Evolutionary conservation across 2,797 vertebrate species (phyloP), one percentile per base, ranked within the genome.

Genomic region (Myotis vivesi): DNA sequence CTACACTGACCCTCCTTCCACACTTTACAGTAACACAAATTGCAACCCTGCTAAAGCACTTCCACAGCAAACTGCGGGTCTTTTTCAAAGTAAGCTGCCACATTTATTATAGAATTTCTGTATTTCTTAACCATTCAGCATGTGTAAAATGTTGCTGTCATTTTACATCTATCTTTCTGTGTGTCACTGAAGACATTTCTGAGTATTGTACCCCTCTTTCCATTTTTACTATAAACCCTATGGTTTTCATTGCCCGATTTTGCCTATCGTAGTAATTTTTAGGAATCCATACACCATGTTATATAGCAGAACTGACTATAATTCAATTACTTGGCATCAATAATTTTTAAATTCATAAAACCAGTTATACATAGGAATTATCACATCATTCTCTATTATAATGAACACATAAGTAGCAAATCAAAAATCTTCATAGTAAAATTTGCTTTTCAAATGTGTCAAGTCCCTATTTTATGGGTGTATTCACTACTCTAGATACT

Each of bases 281-380:
- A 77, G 17, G n/a, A 79, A 51, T 1, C 2, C 4, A 73, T 57
- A 46, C 1, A 80, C 30, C 12, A 12, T 80, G 15, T 64, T 85
- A 51, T 77, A 64, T 2, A 79, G n/a, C 30, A 64, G 30, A 94
- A 81, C 2, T 51, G 22, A 38, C 17, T 46, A 30, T 49, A 81
- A 59, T 72, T 85, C 72, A 94, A 89, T 62, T 91, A 86, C 41
- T 53, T 80, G 38, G 11, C 22, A 59, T 72, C 36, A 80, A 92
- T 17, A 95, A 87, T 88, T 89, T 91, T 87, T 46, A 94, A 91
- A 86, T 66, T 59, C 38, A 16, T 81, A 82, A 87, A 85, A 71
- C 1, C n/a, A 82, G 64, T n/a, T 72, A 59, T 53, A 73, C 5
- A 16, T 28, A 59, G 38, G 8, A 75, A 46, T 69, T 82, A 66